Evolutionary conservation across 2,797 vertebrate species (phyloP).

Genomic region (Sebastes taczanowskii): DNA sequence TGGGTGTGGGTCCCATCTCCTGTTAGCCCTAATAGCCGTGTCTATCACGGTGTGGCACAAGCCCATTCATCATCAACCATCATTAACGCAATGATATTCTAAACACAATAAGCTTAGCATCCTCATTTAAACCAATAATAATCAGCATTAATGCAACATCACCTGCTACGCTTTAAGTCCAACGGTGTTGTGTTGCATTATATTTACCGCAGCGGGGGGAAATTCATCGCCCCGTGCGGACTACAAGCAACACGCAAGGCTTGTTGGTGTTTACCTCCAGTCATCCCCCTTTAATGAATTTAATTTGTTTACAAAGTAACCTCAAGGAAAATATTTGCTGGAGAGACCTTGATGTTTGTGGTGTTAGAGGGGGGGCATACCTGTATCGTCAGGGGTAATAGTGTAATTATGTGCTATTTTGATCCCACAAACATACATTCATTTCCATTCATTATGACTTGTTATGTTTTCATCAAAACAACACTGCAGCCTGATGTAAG

Average conservation of each 20-base stretch:
- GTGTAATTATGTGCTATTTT: conserved; percentile 86
- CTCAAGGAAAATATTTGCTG: conserved; percentile 77
- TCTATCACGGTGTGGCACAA: conserved; percentile 56
- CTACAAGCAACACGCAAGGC: conserved; percentile 26
- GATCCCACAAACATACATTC: conserved; percentile 80
- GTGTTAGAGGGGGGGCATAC: conserved; percentile 75
- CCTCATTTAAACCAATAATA: conserved; percentile 38
- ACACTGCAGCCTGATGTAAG: conserved; percentile 77
- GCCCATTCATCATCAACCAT: conserved; percentile 66
- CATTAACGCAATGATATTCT: conserved; percentile 56
- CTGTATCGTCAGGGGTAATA: conserved; percentile 80
- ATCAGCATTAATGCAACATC: conserved; percentile 47
- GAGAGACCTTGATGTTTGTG: conserved; percentile 75
- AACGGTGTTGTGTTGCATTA: not conserved
- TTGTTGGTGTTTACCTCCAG: conserved; percentile 63
- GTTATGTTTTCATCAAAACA: conserved; percentile 82
- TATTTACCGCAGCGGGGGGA: conserved; percentile 21
- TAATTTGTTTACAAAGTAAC: conserved; percentile 81
- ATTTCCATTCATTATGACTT: conserved; percentile 85
- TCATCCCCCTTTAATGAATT: conserved; percentile 69
- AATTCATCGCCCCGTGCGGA: conserved; percentile 11
- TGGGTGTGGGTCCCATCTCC: conserved; percentile 57
- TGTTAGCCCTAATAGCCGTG: conserved; percentile 58
- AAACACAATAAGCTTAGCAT: conserved; percentile 53
- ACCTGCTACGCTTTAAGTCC: conserved; percentile 32